These are phyloP conservation scores for Nomada lathburiana DNA, from an alignment of 2,888 invertebrate species.

Conservation along the genomic window DNA sequence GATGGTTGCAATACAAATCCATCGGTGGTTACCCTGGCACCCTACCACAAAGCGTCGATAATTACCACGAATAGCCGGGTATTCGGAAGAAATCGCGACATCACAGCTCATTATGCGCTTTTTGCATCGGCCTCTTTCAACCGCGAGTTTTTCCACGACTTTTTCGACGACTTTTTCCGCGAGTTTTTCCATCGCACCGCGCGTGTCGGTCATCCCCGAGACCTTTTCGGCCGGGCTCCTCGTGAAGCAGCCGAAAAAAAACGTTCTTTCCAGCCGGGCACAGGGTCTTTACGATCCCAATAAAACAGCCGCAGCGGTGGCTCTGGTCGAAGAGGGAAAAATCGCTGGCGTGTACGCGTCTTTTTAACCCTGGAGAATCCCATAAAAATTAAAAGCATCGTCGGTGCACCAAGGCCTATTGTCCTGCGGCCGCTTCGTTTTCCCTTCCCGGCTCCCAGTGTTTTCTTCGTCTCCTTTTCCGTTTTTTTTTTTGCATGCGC, in stretches of 20 bases:
- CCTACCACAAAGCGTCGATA: slow-evolving; percentile 38
- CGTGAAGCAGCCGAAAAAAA: slow-evolving; percentile 1
- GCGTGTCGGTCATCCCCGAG: slow-evolving; percentile 45
- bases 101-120: slow-evolving; percentile 54
- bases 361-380: slow-evolving; percentile 75
- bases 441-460: slow-evolving; percentile 21
- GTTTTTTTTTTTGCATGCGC: slow-evolving; percentile 39
- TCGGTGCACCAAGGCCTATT: slow-evolving; percentile 70
- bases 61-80: slow-evolving; percentile 19
- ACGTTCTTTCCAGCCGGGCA: slow-evolving; percentile 29
- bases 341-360: slow-evolving; percentile 26
- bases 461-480: slow-evolving; percentile 25
- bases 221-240: neutral
- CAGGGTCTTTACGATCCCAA: slow-evolving; percentile 69
- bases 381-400: slow-evolving; percentile 79
- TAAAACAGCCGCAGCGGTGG: slow-evolving; percentile 62
- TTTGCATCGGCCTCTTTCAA: slow-evolving; percentile 44
- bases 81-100: slow-evolving; percentile 35
- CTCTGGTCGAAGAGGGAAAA: slow-evolving; percentile 15
- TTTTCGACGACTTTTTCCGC: slow-evolving; percentile 64
- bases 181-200: slow-evolving; percentile 60
- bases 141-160: slow-evolving; percentile 57
- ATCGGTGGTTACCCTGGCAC: neutral
- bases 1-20: neutral
- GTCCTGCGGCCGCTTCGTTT: slow-evolving; percentile 56